Percentiles rank a stretch among this genome's conserved stretches.
These are phyloP conservation scores for Campylomormyrus numenius DNA, from an alignment of 2,113 vertebrate genomes.

Conservation along the genomic window DNA sequence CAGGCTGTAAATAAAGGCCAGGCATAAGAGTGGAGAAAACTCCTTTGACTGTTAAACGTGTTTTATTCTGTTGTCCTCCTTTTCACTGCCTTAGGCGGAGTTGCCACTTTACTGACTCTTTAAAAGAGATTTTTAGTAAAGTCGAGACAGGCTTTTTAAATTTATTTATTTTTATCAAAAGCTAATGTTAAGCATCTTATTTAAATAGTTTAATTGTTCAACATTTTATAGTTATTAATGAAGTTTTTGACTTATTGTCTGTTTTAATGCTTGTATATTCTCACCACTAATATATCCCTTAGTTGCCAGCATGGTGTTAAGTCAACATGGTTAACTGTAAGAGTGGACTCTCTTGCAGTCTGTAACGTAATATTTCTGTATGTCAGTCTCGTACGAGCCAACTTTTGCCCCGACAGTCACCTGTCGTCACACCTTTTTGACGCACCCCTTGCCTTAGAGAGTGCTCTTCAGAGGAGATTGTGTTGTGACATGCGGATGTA, in stretches of 20 bases:
- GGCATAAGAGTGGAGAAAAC: not conserved
- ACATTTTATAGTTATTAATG: not conserved
- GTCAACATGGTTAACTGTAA: not conserved
- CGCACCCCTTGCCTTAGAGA: not conserved
- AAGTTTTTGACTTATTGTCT: not conserved
- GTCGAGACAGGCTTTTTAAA: not conserved
- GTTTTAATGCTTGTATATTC: not conserved
- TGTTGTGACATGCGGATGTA: not conserved
- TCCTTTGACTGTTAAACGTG: not conserved
- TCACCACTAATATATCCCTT: not conserved
- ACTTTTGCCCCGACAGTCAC: not conserved
- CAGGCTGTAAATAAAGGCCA: not conserved
- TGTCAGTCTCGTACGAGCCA: not conserved
- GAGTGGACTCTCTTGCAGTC: not conserved
- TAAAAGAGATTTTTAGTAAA: not conserved
- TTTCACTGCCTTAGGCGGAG: not conserved
- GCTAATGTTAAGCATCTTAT: not conserved
- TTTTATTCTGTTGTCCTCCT: not conserved
- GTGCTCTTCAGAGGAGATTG: not conserved
- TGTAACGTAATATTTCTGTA: not conserved
- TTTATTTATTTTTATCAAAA: not conserved
- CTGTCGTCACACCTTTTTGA: not conserved
- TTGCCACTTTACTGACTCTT: not conserved
- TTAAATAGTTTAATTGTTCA: not conserved
- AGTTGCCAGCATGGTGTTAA: not conserved